Conservation (phyloP, 2,888 invertebrate species). For the Eupithecia subumbrata region DNA sequence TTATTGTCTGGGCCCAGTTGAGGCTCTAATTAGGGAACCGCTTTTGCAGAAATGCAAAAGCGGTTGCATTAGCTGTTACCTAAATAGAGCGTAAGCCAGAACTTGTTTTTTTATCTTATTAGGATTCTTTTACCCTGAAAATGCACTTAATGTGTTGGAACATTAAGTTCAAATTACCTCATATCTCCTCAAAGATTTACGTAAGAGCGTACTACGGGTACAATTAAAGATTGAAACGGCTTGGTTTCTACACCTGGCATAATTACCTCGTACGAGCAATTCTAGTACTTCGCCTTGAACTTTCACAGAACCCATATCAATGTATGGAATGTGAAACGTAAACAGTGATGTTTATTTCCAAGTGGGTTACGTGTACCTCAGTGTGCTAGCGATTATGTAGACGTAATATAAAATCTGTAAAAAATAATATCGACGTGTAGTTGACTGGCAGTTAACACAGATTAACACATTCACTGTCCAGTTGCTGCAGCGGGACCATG, state of each 20-base stretch:
- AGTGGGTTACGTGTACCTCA: slow-evolving; percentile 44
- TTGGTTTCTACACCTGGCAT: slow-evolving; percentile 1
- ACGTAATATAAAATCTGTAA: not conserved
- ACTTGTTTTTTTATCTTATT: too few species aligned
- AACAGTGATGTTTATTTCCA: slow-evolving; percentile 51
- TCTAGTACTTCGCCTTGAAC: slow-evolving; percentile 10
- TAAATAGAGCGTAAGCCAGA: too few species aligned
- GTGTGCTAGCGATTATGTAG: not conserved
- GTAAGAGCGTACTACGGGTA: not conserved
- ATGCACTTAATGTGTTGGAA: not conserved
- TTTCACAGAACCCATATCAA: slow-evolving; percentile 51
- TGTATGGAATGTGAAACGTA: slow-evolving; percentile 64
- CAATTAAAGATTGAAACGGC: not conserved
- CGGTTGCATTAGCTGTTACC: too few species aligned
- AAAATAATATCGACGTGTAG: not conserved
- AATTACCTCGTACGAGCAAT: not conserved
- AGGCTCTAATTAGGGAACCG: too few species aligned
- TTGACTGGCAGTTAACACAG: too few species aligned
- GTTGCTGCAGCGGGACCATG: not conserved
- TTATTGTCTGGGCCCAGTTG: too few species aligned
- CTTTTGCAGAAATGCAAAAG: too few species aligned
- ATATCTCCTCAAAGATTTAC: not conserved
- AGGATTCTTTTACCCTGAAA: not conserved
- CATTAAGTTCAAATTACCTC: not conserved
- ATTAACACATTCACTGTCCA: not conserved